Conservation (phyloP, 2,888 invertebrate species). For the Aphidoletes aphidimyza region DNA sequence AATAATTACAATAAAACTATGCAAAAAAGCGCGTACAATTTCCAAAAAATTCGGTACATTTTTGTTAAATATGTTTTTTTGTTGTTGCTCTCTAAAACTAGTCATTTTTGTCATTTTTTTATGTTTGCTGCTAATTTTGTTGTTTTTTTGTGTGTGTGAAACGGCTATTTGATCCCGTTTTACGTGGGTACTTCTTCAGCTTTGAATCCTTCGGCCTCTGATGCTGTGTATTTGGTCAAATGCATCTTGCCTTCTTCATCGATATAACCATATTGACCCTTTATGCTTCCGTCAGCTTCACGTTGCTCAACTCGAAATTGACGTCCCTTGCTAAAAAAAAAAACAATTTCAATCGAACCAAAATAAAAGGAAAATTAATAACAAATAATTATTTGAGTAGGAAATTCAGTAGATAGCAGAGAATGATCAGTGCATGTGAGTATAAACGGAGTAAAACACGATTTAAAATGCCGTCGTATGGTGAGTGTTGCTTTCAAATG, state of each 20-base stretch:
- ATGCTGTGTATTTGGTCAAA: conserved; percentile 79
- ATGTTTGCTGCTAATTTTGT: conserved; percentile 32
- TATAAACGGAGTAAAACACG: not conserved
- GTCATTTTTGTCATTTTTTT: not conserved
- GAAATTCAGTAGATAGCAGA: too few species aligned
- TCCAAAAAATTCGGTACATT: not conserved
- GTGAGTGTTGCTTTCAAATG: not conserved
- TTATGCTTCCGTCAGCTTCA: conserved; percentile 78
- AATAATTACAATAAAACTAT: not conserved
- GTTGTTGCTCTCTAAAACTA: conserved; percentile 15
- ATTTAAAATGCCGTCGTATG: not conserved
- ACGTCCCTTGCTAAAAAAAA: conserved; percentile 73
- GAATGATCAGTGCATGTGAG: conserved; percentile 11
- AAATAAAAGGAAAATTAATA: not conserved
- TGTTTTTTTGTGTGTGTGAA: not conserved
- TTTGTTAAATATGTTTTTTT: not conserved
- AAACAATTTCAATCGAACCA: not conserved
- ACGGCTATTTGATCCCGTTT: not conserved
- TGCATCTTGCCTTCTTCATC: conserved; percentile 80
- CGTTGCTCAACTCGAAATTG: conserved; percentile 84
- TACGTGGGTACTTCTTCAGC: conserved; percentile 65
- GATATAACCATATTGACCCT: conserved; percentile 83
- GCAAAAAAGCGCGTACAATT: not conserved
- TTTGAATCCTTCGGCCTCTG: conserved; percentile 77
- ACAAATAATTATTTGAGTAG: too few species aligned